Evolutionary conservation across 2,888 invertebrate genomes (phyloP), one percentile per base, ranked within the genome.

Genomic region (Glyphotaelius pellucidus): DNA sequence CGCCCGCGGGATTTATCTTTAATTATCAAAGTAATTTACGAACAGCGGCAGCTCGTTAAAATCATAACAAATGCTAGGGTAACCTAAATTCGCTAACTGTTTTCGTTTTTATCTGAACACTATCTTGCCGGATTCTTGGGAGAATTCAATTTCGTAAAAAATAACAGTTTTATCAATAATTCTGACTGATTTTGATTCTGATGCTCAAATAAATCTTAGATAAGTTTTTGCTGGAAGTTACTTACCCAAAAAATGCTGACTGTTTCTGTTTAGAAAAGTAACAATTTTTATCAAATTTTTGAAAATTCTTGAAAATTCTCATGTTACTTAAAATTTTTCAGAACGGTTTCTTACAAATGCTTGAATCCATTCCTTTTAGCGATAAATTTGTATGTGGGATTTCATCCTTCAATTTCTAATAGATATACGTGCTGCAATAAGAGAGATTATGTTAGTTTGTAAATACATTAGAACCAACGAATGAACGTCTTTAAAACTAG

Each of bases 1-100:
- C 4, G 87, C 87, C 87, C 5, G n/a, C 38, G 80, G 80, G 89
- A 14, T 67, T 32, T 32, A 80, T 80, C 14, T 80, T 80, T 89
- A 80, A 89, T 89, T 89, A 80, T 89, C 19, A 80, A 89, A 35
- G 80, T 80, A 80, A 35, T 32, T 35, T 80, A 80, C 32, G 14
- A n/a, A 89, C 80, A 38, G 80, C 80, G 89, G 89, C n/a, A 42
- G 30, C 42, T 88, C 52, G 47, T 88, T 32, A 67, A 85, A 38
- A 31, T 85, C 81, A 81, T 15, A 67, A 67, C 67, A 67, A 67
- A n/a, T 67, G 67, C 67, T 67, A 67, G 67, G 67, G 67, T 67
- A 67, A 67, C 67, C 67, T 67, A 67, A 67, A 67, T 67, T 67
- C 25, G 67, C 67, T n/a, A n/a, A 67, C 67, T 67, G 67, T 67